Evolutionary conservation across 37 sponge, comb jelly and placozoan species (phyloP), one percentile per base, ranked within the genome.

Genomic region (Theonella swinhoei): DNA sequence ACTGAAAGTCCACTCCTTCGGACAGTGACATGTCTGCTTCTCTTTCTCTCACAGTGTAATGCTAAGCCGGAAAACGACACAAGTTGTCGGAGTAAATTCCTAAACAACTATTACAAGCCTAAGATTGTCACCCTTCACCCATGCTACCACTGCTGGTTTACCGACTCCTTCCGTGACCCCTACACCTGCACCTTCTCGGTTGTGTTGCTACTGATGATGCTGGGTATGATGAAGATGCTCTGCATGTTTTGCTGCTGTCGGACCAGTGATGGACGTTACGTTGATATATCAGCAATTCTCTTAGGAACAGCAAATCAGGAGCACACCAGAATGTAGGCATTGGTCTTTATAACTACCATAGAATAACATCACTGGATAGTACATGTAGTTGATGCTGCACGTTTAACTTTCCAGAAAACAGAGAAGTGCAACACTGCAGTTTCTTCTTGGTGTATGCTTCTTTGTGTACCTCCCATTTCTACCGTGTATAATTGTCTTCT

Each of bases 141-240:
- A 22, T 93, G 94, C 71, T 76, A 81, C 76, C 76, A 89, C 72
- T 93, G 94, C 66, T 93, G 94, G 94, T 71, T 93, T 62, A 89
- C 87, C 8, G 82, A 84, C 42, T 68, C 90, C 61, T 72, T 93
- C 75, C 83, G 79, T 58, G 70, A 85, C 62, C 94, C 94, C 0
- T 34, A 61, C 78, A 85, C 62, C 28, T 61, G 43, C 20, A 43
- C 87, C 25, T 87, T 83, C 30, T 39, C 82, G 9, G 65, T 76
- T 0, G 62, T 89, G 22, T 32, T 83, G 30, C 25, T 83, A 34
- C 76, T 93, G 28, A 79, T 93, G 64, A 20, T 43, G 31, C 76
- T 93, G 64, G 91, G 94, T 29, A 93, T 93, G 94, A 5, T 42
- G 26, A 93, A 93, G 88, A 78, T 93, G 94, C 83, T 93, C 34